These are phyloP conservation scores for Lysandra coridon DNA, from an alignment of 2,888 invertebrate genomes.

Conservation along the genomic window DNA sequence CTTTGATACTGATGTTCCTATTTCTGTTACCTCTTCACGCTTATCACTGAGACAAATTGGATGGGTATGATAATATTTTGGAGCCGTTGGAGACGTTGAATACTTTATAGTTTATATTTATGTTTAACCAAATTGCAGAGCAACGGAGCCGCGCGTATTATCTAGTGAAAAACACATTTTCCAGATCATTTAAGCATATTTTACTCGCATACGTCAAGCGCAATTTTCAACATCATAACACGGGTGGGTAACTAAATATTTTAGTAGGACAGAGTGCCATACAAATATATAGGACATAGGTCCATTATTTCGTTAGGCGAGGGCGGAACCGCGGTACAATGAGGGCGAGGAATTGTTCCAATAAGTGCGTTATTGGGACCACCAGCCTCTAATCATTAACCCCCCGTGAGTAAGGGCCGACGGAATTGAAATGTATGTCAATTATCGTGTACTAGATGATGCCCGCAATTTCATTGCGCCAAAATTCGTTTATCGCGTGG, in stretches of 20 bases:
- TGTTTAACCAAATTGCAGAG: no score
- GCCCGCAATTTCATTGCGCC: no score
- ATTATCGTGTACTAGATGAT: neutral
- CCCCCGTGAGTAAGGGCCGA: conserved; percentile 6
- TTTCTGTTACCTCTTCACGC: no score
- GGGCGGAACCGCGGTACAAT: neutral
- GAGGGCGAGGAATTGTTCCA: conserved; percentile 11
- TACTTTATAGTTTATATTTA: no score
- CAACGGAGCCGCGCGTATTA: neutral
- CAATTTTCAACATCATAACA: neutral
- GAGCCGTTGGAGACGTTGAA: no score
- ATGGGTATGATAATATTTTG: no score
- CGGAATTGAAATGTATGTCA: conserved; percentile 3
- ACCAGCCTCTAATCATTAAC: conserved; percentile 15
- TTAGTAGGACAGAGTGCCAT: conserved; percentile 1
- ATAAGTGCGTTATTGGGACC: conserved; percentile 21
- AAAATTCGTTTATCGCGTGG: no score
- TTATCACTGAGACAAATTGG: no score
- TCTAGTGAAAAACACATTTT: neutral
- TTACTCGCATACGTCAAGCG: neutral
- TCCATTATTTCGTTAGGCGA: conserved; percentile 15
- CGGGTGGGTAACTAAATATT: neutral
- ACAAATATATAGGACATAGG: conserved; percentile 17
- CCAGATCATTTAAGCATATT: neutral
- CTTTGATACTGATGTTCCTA: no score